Evolutionary conservation across 1,140 invertebrate species (phyloP), one percentile per base, ranked within the genome.

Genomic region (Luehdorfia chinensis): DNA sequence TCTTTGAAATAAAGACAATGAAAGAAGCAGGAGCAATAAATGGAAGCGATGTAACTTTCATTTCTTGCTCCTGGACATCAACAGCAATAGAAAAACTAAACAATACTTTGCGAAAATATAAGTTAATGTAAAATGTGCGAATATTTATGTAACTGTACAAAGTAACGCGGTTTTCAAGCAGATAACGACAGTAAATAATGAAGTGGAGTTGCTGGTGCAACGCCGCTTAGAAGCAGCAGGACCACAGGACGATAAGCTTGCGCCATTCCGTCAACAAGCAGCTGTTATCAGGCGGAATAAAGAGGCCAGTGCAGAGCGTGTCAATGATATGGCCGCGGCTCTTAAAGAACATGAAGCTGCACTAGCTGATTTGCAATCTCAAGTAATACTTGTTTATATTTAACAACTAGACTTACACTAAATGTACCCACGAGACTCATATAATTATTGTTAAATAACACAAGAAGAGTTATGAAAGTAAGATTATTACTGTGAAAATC

Each of bases 211-310:
- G 36, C 59, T 89, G 12, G 81, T 90, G 0, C 88, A 90, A 55
- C 78, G 80, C 32, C 80, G 87, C 21, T 59, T 90, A 47, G 87
- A 88, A 2, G 72, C 77, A 1, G 65, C 77, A 0, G 85, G 87
- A 36, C 84, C 87, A 1, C 75, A 84, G 31, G 87, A 87, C 58
- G 94, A 96, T 73, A 94, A 95, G 78, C 88, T 95, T 46, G 91
- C 92, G 2, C 91, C 95, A 15, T 96, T 95, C 67, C 88, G 94
- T 25, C 94, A 97, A 66, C 95, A 96, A 84, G 94, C 94, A 1
- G 90, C 92, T 0, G 93, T 95, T 8, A 93, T 95, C 18, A 88
- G 90, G 9, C 89, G 93, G 14, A 94, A 95, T 68, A 96, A 96
- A 66, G 91, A 93, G 32, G 89, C 91, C 12, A 90, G 90, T 6